A percentile compares a stretch with the other conserved stretches of the same genome.
Conservation (phyloP, 2,888 invertebrate genomes). For the Scaptomyza polygonia region DNA sequence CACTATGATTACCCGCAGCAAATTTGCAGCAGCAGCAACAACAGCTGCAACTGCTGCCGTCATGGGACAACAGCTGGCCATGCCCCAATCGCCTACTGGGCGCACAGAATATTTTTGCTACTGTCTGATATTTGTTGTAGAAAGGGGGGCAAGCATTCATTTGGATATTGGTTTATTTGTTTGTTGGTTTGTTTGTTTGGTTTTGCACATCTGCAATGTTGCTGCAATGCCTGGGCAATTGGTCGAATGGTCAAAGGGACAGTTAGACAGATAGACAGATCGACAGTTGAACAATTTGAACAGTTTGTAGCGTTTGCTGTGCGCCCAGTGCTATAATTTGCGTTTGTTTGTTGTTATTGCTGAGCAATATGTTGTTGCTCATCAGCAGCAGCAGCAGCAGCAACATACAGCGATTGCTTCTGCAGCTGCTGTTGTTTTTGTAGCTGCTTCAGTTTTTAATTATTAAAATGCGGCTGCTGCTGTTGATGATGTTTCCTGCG, state of each 20-base stretch:
- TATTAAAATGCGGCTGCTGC: slow-evolving; percentile 47
- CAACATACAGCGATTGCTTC: slow-evolving; percentile 15
- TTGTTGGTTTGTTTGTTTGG: slow-evolving; percentile 35
- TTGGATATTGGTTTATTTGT: slow-evolving; percentile 40
- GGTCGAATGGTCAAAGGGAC: slow-evolving; percentile 23
- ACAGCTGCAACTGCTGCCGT: slow-evolving; percentile 25
- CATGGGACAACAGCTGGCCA: slow-evolving; percentile 55
- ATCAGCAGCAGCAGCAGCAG: slow-evolving; percentile 28
- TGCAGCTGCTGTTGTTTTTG: slow-evolving; percentile 14
- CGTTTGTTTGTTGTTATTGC: slow-evolving; percentile 73
- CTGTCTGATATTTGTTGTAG: slow-evolving; percentile 5
- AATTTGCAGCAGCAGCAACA: slow-evolving; percentile 63
- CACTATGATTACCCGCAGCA: slow-evolving; percentile 78
- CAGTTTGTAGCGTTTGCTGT: slow-evolving; percentile 52
- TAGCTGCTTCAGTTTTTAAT: slow-evolving; percentile 53
- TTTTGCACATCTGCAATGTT: slow-evolving; percentile 70
- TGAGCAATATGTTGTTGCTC: slow-evolving; percentile 32
- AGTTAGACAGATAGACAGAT: slow-evolving; percentile 6
- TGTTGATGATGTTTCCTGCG: slow-evolving; percentile 31
- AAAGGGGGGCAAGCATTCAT: slow-evolving; percentile 12
- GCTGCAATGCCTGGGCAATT: slow-evolving; percentile 30
- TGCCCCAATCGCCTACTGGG: slow-evolving; percentile 58
- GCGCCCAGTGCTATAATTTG: slow-evolving; percentile 77
- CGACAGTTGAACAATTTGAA: slow-evolving; percentile 4
- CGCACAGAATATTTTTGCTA: slow-evolving; percentile 52